Percentiles rank a stretch among this genome's conserved stretches.
Evolutionary conservation across 1,140 invertebrate genomes (phyloP).

Genomic region (Tetranychus urticae): DNA sequence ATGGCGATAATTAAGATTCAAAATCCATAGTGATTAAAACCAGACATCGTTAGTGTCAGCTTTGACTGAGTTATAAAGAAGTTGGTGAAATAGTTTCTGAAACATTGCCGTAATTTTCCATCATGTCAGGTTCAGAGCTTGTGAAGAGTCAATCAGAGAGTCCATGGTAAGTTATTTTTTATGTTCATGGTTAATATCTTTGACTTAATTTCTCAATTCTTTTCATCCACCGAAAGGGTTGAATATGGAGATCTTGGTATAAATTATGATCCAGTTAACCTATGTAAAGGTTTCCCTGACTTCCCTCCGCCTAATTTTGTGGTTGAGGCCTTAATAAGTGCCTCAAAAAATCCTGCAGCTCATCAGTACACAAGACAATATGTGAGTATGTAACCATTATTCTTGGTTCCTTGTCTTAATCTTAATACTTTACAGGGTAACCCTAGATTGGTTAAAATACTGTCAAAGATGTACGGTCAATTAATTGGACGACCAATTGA

Average conservation of each 20-base stretch:
- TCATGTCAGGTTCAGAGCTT: too few relatives aligned
- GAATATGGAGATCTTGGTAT: conserved; percentile 71
- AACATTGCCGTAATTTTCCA: too few relatives aligned
- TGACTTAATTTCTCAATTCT: too few relatives aligned
- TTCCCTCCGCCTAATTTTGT: conserved; percentile 64
- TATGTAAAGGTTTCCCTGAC: conserved; percentile 95
- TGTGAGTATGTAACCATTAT: conserved; percentile 17
- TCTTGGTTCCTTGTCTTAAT: neutral
- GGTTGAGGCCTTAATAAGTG: conserved; percentile 43
- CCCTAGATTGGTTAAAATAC: conserved; percentile 54
- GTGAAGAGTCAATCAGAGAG: too few relatives aligned
- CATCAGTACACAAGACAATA: conserved; percentile 57
- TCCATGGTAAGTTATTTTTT: too few relatives aligned
- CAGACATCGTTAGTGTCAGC: too few relatives aligned
- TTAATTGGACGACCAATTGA: conserved; percentile 47
- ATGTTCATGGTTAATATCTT: too few relatives aligned
- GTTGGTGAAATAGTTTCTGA: too few relatives aligned
- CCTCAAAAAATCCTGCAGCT: conserved; percentile 39
- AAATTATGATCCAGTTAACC: conserved; percentile 71
- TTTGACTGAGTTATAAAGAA: too few relatives aligned
- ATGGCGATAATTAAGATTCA: too few relatives aligned
- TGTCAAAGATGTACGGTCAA: conserved; percentile 61
- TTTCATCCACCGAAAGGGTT: conserved; percentile 32
- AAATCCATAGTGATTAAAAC: too few relatives aligned
- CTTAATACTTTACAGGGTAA: conserved; percentile 50